phyloP scores from a whole-genome alignment of 1,140 invertebrate genomes.

The Phortica variegata region DNA sequence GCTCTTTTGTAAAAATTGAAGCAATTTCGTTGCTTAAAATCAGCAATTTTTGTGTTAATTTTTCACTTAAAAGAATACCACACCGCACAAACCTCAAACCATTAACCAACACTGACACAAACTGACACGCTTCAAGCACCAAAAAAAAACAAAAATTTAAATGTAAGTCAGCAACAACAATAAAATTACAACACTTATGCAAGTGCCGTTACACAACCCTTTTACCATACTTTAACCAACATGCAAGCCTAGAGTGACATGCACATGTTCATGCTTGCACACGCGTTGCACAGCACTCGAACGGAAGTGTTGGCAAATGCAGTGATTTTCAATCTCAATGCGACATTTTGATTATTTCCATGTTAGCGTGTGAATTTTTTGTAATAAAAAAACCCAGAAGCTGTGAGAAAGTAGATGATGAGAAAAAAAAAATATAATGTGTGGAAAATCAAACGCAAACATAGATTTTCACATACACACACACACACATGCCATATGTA shows the following conservation, averaged over 20 bases:
- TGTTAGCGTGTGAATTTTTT: conserved; percentile 40
- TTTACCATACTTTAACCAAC: not conserved
- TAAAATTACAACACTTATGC: no score
- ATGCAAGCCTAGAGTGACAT: conserved; percentile 3
- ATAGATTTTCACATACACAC: conserved; percentile 7
- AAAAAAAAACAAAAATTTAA: no score
- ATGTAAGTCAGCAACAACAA: no score
- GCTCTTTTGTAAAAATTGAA: not conserved
- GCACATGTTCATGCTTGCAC: not conserved
- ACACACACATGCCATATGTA: conserved; percentile 5
- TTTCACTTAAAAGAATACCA: no score
- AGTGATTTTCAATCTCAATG: conserved; percentile 55
- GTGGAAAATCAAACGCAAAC: conserved; percentile 25
- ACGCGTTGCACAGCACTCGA: conserved; percentile 44
- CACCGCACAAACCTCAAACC: no score
- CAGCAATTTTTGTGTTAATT: no score
- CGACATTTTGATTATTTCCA: conserved; percentile 55
- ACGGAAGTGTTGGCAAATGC: conserved; percentile 53
- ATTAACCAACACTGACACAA: conserved; percentile 9
- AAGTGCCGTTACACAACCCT: no score
- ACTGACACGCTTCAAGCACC: conserved; percentile 1
- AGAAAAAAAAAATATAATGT: conserved; percentile 21
- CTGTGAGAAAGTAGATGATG: conserved; percentile 2
- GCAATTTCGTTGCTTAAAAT: not conserved
- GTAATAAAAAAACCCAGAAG: conserved; percentile 3